These are phyloP conservation scores for Phalanger gymnotis DNA, from an alignment of 2,797 vertebrate genomes.

Conservation along the genomic window DNA sequence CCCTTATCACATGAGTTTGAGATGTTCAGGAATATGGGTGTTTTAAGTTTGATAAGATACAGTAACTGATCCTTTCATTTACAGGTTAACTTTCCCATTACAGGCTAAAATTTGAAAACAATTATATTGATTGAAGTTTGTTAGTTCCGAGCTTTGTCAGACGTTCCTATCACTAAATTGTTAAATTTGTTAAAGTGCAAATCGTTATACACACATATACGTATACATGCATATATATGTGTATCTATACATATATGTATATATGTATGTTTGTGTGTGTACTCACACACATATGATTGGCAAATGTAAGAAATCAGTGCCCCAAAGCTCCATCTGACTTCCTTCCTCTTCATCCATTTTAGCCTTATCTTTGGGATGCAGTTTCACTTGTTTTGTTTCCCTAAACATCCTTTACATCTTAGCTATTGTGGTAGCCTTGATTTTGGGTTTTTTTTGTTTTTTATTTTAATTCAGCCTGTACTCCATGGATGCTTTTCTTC, in stretches of 20 bases:
- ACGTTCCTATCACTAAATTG: neutral
- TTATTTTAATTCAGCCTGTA: neutral
- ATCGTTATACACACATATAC: too few species aligned
- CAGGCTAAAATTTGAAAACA: neutral
- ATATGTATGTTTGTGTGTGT: too few species aligned
- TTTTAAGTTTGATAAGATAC: neutral
- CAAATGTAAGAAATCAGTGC: neutral
- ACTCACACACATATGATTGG: neutral
- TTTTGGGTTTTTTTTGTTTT: neutral
- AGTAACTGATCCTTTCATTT: neutral
- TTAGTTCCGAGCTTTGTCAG: neutral
- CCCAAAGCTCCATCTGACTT: neutral
- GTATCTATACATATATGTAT: neutral
- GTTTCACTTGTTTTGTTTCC: neutral
- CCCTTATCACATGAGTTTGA: neutral
- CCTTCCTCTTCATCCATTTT: neutral
- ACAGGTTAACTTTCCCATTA: neutral
- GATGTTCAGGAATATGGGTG: neutral
- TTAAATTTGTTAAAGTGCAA: too few species aligned
- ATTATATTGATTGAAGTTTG: neutral
- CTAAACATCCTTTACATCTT: neutral
- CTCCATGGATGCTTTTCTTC: neutral
- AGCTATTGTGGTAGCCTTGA: neutral
- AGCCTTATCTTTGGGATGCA: neutral
- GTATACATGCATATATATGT: too few species aligned